phyloP scores from a whole-genome alignment of 2,797 vertebrate species.

The Ctenopoma kingsleyae region DNA sequence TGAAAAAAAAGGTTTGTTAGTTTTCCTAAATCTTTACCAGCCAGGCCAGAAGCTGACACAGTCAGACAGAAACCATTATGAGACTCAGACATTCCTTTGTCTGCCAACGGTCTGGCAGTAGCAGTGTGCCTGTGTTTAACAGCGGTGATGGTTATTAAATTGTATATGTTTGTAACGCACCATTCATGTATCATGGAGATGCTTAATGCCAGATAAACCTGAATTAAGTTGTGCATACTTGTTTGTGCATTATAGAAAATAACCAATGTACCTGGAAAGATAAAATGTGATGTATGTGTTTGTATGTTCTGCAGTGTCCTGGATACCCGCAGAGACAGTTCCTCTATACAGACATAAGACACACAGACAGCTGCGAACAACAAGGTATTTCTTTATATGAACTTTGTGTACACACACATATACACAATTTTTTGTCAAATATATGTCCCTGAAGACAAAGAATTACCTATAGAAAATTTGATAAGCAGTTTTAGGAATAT shows the following conservation, averaged over 20 bases:
- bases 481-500: no score
- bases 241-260: conserved; percentile 18
- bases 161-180: conserved; percentile 31
- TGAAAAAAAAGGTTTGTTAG: conserved; percentile 15
- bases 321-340: conserved; percentile 75
- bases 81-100: conserved; percentile 53
- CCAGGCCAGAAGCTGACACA: conserved; percentile 42
- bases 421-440: no score
- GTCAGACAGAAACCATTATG: conserved; percentile 45
- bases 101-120: conserved; percentile 52
- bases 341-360: conserved; percentile 66
- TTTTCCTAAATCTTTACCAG: conserved; percentile 52
- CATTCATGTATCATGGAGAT: background rate
- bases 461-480: no score
- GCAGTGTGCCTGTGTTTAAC: conserved; percentile 11
- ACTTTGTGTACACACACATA: background rate
- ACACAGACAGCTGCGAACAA: conserved; percentile 25
- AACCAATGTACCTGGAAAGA: background rate
- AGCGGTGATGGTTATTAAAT: conserved; percentile 34
- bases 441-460: no score
- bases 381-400: conserved; percentile 58
- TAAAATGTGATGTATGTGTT: conserved; percentile 26
- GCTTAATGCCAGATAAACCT: conserved; percentile 11
- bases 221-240: conserved; percentile 13
- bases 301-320: conserved; percentile 61